phyloP scores from a whole-genome alignment of 2,888 invertebrate species.

The Rhopalosiphum nymphaeae region DNA sequence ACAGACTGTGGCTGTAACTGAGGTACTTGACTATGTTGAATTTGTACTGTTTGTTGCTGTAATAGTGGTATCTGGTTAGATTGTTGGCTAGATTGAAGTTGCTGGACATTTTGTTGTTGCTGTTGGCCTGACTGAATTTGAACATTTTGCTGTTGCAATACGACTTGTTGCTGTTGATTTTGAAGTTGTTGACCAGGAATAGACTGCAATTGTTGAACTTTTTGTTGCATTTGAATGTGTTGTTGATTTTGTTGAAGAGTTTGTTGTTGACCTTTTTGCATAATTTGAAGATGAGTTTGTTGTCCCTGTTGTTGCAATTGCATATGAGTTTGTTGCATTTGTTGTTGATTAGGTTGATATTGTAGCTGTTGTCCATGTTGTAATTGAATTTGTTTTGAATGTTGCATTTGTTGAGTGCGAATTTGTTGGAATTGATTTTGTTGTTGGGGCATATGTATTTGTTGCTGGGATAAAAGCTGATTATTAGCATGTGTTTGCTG shows the following conservation, averaged over 20 bases:
- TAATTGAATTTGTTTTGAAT: slow-evolving; percentile 68
- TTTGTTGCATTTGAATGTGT: slow-evolving; percentile 67
- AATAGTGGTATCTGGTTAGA: slow-evolving; percentile 67
- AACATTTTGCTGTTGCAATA: slow-evolving; percentile 69
- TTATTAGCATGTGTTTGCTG: slow-evolving; percentile 60
- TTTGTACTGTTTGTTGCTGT: slow-evolving; percentile 69
- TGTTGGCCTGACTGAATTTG: slow-evolving; percentile 68
- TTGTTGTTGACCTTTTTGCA: slow-evolving; percentile 69
- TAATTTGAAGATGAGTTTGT: slow-evolving; percentile 73
- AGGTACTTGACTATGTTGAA: slow-evolving; percentile 68
- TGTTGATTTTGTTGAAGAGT: slow-evolving; percentile 65
- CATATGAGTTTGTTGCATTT: slow-evolving; percentile 54
- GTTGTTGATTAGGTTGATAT: slow-evolving; percentile 69
- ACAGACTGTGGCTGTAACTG: slow-evolving; percentile 67
- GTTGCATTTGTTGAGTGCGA: slow-evolving; percentile 72
- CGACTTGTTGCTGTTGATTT: slow-evolving; percentile 71
- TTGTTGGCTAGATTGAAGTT: slow-evolving; percentile 66
- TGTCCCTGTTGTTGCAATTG: slow-evolving; percentile 74
- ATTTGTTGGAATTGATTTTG: slow-evolving; percentile 70
- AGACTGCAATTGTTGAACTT: slow-evolving; percentile 70
- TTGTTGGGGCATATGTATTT: slow-evolving; percentile 69
- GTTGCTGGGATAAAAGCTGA: slow-evolving; percentile 66
- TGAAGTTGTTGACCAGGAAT: slow-evolving; percentile 69
- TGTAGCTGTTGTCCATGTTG: slow-evolving; percentile 68
- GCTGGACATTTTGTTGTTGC: slow-evolving; percentile 67